Evolutionary conservation across 2,113 vertebrate species (phyloP).

Genomic region (Oryzias celebensis): DNA sequence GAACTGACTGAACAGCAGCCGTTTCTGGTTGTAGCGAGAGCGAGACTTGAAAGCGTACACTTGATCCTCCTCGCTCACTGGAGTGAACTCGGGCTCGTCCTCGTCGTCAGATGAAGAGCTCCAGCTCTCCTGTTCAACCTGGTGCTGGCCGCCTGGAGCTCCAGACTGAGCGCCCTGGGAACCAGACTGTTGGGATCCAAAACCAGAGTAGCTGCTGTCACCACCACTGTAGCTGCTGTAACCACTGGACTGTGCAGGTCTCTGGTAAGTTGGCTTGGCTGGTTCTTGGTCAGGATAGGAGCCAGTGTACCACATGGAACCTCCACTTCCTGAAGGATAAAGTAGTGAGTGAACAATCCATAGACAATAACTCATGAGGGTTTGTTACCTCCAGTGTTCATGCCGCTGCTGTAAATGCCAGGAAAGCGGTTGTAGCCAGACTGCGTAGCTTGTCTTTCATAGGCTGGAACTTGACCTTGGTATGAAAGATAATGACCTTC

Average conservation of each 20-base stretch:
- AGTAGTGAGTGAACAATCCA: no score
- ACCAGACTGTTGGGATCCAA: neutral
- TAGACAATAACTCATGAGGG: no score
- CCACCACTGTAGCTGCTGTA: neutral
- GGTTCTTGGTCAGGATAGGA: neutral
- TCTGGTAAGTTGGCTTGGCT: neutral
- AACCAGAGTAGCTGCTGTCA: neutral
- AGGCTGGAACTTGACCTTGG: no score
- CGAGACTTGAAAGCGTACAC: conserved; percentile 9
- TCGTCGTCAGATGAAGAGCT: neutral
- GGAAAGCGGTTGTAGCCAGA: no score
- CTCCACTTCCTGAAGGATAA: neutral
- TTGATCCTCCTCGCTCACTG: conserved; percentile 1
- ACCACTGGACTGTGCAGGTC: neutral
- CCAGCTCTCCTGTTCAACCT: neutral
- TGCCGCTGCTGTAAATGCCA: no score
- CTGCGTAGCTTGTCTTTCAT: no score
- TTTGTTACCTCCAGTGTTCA: no score
- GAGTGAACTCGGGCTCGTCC: conserved; percentile 2
- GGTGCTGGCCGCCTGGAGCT: neutral
- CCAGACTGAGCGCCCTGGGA: neutral
- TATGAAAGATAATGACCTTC: no score
- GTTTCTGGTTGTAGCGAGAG: neutral
- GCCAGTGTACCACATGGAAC: neutral
- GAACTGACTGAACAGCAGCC: neutral